Conservation (phyloP, 1,140 invertebrate genomes). For the Drosophila ficusphila region DNA sequence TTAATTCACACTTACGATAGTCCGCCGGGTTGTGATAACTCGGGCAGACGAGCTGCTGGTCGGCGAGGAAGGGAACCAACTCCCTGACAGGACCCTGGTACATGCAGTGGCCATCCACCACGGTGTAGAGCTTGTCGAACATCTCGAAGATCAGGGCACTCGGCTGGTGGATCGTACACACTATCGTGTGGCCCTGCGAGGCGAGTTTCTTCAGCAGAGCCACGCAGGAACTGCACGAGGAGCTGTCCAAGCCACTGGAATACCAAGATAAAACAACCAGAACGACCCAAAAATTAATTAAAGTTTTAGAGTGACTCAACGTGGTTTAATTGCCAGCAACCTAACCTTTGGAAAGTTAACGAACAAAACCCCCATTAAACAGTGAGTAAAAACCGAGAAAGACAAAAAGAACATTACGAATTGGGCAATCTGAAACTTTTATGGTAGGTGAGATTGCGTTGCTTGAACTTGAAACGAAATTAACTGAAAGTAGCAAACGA, state of each 20-base stretch:
- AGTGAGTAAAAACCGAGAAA: neutral
- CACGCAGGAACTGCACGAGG: slow-evolving; percentile 93
- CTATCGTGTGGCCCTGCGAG: slow-evolving; percentile 90
- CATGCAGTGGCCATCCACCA: slow-evolving; percentile 94
- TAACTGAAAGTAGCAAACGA: slow-evolving; percentile 23
- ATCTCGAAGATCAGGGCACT: slow-evolving; percentile 97
- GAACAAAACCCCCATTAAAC: slow-evolving; percentile 13
- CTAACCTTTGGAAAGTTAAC: slow-evolving; percentile 11
- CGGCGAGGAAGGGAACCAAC: slow-evolving; percentile 92
- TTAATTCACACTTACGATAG: slow-evolving; percentile 85
- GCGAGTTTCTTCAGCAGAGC: slow-evolving; percentile 90
- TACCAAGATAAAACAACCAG: neutral
- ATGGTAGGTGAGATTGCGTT: slow-evolving; percentile 10
- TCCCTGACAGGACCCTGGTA: slow-evolving; percentile 91
- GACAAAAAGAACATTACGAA: slow-evolving; percentile 15
- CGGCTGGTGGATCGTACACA: slow-evolving; percentile 98
- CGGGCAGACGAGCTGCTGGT: slow-evolving; percentile 93
- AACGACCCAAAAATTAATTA: neutral
- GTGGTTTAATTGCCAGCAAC: neutral
- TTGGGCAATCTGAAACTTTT: slow-evolving; percentile 17
- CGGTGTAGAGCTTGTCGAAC: slow-evolving; percentile 97
- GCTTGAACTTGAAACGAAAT: slow-evolving; percentile 38
- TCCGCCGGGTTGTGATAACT: slow-evolving; percentile 98
- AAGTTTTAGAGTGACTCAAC: slow-evolving; percentile 9
- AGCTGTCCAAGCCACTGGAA: slow-evolving; percentile 93